Percentiles rank a stretch among this genome's conserved stretches.
These are phyloP conservation scores for Amphilophus citrinellus DNA, from an alignment of 2,113 vertebrate genomes.

Conservation along the genomic window DNA sequence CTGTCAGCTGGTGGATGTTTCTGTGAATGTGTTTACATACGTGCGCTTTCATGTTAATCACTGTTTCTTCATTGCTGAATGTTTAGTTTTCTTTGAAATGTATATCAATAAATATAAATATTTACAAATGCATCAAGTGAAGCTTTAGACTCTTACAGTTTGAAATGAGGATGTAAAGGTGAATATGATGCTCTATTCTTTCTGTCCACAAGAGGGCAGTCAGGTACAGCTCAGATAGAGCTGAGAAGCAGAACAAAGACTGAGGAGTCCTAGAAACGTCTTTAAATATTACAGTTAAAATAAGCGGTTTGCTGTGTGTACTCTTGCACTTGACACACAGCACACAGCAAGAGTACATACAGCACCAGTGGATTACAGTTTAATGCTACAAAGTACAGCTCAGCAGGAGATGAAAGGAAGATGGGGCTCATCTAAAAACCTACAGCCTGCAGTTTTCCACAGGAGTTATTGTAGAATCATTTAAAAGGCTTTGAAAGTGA, in stretches of 20 bases:
- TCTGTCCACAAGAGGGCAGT: constrained; percentile 60
- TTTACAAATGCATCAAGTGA: neutral
- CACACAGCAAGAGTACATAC: too few relatives aligned
- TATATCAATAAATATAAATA: neutral
- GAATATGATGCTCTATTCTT: neutral
- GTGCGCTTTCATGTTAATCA: neutral
- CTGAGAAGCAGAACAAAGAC: too few relatives aligned
- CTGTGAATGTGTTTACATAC: neutral
- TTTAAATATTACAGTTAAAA: neutral
- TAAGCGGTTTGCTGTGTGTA: neutral
- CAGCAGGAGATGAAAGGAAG: neutral
- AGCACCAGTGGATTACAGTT: neutral
- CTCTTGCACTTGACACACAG: neutral
- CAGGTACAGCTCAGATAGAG: neutral
- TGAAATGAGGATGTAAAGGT: neutral
- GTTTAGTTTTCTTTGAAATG: neutral
- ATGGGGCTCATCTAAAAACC: neutral
- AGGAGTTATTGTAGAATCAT: neutral
- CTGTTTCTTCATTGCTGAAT: neutral
- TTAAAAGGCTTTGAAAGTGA: neutral
- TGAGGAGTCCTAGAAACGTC: neutral
- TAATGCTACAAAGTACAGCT: neutral
- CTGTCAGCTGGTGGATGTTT: neutral
- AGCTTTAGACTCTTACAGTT: neutral
- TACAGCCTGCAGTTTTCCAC: neutral